These are phyloP conservation scores for Amblyraja radiata DNA, from an alignment of 2,797 vertebrate species.

Conservation along the genomic window DNA sequence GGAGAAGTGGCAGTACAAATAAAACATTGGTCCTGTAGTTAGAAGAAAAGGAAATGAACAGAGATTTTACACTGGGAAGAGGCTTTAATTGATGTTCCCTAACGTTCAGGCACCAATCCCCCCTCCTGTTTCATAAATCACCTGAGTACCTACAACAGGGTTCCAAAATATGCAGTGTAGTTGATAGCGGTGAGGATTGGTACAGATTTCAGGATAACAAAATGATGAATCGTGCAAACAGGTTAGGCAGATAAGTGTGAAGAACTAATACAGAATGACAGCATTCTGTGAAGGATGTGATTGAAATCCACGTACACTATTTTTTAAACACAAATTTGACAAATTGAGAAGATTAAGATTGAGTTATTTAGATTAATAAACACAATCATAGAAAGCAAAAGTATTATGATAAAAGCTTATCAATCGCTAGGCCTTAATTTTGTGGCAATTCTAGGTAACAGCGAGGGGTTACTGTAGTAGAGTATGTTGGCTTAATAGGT, in stretches of 20 bases:
- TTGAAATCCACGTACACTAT: neutral
- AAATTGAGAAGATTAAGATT: too few species aligned
- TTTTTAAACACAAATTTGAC: neutral
- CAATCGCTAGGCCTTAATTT: too few species aligned
- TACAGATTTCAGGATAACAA: neutral
- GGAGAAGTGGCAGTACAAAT: neutral
- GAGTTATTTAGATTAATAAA: too few species aligned
- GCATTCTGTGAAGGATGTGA: neutral
- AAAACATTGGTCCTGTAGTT: neutral
- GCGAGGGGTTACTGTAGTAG: too few species aligned
- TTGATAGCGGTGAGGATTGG: neutral
- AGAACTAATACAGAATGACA: neutral
- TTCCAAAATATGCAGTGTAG: too few species aligned
- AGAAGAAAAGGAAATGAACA: neutral
- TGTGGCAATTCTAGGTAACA: too few species aligned
- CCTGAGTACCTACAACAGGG: too few species aligned
- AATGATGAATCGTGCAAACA: neutral
- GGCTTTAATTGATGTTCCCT: neutral
- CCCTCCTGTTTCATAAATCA: too few species aligned
- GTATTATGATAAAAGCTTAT: too few species aligned
- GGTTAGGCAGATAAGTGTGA: neutral
- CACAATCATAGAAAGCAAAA: too few species aligned
- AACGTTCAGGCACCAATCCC: neutral
- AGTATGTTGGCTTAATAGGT: too few species aligned
- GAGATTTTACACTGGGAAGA: neutral